Evolutionary conservation across 2,888 invertebrate genomes (phyloP).

Genomic region (Nipponacmea schrenckii): DNA sequence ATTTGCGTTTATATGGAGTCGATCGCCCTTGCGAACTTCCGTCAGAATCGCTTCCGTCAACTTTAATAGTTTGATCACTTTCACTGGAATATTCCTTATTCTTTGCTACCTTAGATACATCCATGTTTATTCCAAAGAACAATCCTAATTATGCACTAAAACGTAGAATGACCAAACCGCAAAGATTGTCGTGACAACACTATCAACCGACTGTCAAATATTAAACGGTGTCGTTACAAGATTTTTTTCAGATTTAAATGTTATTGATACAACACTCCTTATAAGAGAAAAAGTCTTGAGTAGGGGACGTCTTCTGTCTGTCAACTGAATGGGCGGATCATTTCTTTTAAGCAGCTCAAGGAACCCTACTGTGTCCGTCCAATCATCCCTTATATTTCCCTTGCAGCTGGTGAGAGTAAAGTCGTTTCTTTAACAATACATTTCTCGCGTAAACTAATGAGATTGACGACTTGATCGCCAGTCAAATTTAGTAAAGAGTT

Average conservation of each 20-base stretch:
- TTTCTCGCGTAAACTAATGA: constrained; percentile 3
- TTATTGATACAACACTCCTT: constrained; percentile 1
- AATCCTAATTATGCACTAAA: no score
- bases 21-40: not conserved
- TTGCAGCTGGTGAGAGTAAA: constrained; percentile 7
- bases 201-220: no score
- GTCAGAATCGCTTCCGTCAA: constrained; percentile 2
- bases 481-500: no score
- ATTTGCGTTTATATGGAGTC: not conserved
- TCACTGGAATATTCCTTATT: constrained; percentile 1
- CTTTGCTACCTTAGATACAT: not conserved
- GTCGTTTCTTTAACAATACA: not conserved
- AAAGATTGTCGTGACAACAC: no score
- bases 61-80: not conserved
- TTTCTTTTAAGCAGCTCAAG: not conserved
- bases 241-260: not conserved
- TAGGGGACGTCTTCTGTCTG: constrained; percentile 8
- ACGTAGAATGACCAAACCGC: no score
- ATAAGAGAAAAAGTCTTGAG: constrained; percentile 1
- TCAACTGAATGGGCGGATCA: constrained; percentile 2
- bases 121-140: not conserved
- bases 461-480: not conserved
- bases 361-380: not conserved
- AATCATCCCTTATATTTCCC: not conserved
- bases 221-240: no score